Conservation (phyloP, 2,113 vertebrate species). For the Dendrocopos noguchii region DNA sequence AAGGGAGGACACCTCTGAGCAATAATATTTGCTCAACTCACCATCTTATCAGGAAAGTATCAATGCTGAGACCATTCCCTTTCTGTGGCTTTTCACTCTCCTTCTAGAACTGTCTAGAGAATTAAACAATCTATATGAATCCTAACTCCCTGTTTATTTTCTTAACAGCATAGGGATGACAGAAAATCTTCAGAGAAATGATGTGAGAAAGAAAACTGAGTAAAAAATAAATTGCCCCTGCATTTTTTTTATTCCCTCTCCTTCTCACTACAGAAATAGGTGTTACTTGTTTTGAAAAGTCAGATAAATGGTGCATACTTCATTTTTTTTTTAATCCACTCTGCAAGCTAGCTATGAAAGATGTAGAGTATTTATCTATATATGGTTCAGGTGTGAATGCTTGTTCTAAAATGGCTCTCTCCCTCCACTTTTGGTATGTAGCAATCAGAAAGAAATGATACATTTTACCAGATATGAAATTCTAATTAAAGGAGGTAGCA, state of each 20-base stretch:
- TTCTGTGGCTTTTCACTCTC: background rate
- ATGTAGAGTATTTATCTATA: background rate
- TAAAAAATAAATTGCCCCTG: background rate
- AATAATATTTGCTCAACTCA: background rate
- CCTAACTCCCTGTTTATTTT: background rate
- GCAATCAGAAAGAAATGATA: conserved; percentile 44
- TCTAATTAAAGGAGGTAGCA: conserved; percentile 56
- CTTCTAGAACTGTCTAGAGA: background rate
- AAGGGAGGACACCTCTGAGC: background rate
- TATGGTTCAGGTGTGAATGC: background rate
- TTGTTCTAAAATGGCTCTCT: background rate
- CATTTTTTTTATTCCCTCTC: background rate
- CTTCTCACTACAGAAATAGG: background rate
- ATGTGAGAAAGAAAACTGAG: background rate
- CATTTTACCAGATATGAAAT: conserved; percentile 25
- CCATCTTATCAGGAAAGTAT: background rate
- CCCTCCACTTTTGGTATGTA: background rate
- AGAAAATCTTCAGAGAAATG: background rate
- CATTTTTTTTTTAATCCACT: background rate
- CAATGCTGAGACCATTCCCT: background rate
- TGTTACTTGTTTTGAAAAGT: background rate
- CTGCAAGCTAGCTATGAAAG: background rate
- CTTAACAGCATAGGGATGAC: background rate
- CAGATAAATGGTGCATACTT: background rate
- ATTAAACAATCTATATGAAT: background rate